Evolutionary conservation across 2,888 invertebrate genomes (phyloP), one percentile per base, ranked within the genome.

Genomic region (Nemotelus pantherinus): DNA sequence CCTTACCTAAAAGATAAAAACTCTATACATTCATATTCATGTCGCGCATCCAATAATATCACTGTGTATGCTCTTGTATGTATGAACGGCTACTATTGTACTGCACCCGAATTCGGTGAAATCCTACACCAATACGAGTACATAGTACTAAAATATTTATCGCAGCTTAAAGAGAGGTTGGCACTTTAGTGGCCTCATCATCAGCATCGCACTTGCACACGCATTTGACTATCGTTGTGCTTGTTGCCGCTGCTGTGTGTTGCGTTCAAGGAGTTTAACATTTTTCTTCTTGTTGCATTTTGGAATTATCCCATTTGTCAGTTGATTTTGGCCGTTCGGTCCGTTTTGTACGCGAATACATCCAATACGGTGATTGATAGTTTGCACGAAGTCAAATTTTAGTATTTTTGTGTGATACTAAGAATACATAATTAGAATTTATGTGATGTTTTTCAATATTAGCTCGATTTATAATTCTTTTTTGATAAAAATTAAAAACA

Each of bases 81-180:
- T n/a, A n/a, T n/a, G n/a, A n/a, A n/a, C n/a, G n/a, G n/a, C n/a
- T n/a, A n/a, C n/a, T n/a, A n/a, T n/a, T n/a, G n/a, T n/a, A 65
- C 65, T 10, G 45, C 55, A 72, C n/a, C 25, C 41, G 58, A 9
- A 47, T 39, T 25, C 25, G 47, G n/a, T 72, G 72, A 55, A 72
- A 72, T 72, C 60, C 72, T 58, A 72, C 72, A 72, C 72, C 47
- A 3, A 72, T 72, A 57, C 72, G 45, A 57, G 10, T 3, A n/a
- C n/a, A n/a, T n/a, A n/a, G n/a, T n/a, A n/a, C n/a, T n/a, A n/a
- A n/a, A n/a, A n/a, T n/a, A n/a, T n/a, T n/a, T n/a, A n/a, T n/a
- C n/a, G n/a, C n/a, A n/a, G n/a, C n/a, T n/a, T n/a, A n/a, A n/a
- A n/a, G n/a, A n/a, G n/a, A n/a, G n/a, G n/a, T n/a, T n/a, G n/a